phyloP scores from a whole-genome alignment of 2,113 vertebrate species.

The Perccottus glenii region DNA sequence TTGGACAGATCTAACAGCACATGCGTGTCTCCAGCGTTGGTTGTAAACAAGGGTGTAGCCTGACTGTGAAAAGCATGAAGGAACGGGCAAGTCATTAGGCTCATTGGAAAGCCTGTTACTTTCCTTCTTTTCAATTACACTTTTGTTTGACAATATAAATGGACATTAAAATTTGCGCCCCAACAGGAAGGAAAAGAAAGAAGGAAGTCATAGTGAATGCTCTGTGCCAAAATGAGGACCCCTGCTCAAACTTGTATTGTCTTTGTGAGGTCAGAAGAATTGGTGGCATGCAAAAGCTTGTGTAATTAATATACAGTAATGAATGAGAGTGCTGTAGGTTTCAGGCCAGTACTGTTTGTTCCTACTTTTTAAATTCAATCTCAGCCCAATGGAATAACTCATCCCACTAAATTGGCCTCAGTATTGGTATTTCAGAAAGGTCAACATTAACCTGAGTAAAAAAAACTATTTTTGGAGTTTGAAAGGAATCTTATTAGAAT shows the following conservation, averaged over 20 bases:
- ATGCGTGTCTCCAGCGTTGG: too few species aligned
- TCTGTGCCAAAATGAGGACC: slow-evolving; percentile 22
- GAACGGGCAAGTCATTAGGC: too few species aligned
- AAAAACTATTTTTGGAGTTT: background rate
- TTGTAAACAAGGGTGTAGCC: too few species aligned
- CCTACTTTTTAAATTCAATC: slow-evolving; percentile 12
- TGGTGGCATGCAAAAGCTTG: slow-evolving; percentile 26
- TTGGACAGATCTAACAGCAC: too few species aligned
- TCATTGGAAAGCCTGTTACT: background rate
- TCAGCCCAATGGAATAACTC: background rate
- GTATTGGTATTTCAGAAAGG: slow-evolving; percentile 3
- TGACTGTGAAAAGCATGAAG: too few species aligned
- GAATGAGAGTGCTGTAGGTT: slow-evolving; percentile 5
- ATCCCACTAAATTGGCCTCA: background rate
- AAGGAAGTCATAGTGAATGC: slow-evolving; percentile 50
- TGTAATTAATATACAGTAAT: slow-evolving; percentile 16
- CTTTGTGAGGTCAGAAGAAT: slow-evolving; percentile 48
- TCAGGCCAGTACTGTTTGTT: background rate
- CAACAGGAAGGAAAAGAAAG: slow-evolving; percentile 32
- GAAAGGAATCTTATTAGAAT: background rate
- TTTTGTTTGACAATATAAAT: slow-evolving; percentile 2
- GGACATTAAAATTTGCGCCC: background rate
- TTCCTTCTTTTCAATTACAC: background rate
- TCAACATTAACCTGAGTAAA: slow-evolving; percentile 3
- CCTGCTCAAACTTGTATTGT: slow-evolving; percentile 15